Evolutionary conservation across 2,888 invertebrate genomes (phyloP).

Genomic region (Cerastis leucographa): DNA sequence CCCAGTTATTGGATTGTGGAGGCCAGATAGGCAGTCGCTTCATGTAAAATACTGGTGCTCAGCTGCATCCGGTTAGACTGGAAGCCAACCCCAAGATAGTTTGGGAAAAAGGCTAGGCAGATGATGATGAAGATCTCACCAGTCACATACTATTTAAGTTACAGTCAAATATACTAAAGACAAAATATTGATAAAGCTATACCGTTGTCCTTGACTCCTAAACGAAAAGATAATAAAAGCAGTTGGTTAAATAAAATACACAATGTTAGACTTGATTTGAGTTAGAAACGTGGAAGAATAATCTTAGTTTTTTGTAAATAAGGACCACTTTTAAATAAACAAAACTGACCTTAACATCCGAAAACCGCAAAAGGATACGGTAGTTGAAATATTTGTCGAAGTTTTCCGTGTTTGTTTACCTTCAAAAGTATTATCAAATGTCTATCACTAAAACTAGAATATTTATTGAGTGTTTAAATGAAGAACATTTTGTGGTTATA

Average conservation of each 20-base stretch:
- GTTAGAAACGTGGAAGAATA: neutral
- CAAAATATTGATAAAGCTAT: neutral
- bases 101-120: no score
- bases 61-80: no score
- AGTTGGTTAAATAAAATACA: neutral
- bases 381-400: neutral
- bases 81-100: no score
- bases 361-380: neutral
- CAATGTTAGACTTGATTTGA: neutral
- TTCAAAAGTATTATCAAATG: neutral
- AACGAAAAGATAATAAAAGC: neutral
- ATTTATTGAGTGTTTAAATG: neutral
- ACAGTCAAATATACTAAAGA: neutral
- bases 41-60: no score
- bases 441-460: neutral
- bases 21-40: no score
- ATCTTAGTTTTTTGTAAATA: neutral
- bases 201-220: neutral
- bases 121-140: no score
- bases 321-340: neutral
- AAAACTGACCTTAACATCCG: neutral
- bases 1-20: no score
- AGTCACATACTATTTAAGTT: no score
- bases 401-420: constrained; percentile 11
- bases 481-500: neutral